These are phyloP conservation scores for Dasypus novemcinctus DNA, from an alignment of 2,113 vertebrate genomes.

Conservation along the genomic window DNA sequence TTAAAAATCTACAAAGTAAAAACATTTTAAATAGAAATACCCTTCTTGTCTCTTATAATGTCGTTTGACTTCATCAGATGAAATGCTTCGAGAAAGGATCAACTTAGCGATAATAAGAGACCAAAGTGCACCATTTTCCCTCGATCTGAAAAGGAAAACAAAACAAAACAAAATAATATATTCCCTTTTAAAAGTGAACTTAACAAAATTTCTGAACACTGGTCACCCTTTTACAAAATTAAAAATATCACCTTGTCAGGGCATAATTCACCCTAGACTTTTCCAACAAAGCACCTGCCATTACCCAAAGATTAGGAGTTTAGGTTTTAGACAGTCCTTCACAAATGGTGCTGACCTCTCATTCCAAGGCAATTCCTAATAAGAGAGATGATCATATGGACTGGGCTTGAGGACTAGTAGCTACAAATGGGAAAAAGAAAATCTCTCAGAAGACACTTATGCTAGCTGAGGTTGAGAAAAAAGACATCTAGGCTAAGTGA, in stretches of 20 bases:
- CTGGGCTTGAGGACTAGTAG: not conserved
- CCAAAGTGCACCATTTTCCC: conserved; percentile 91
- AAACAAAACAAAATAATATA: not conserved
- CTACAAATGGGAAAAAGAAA: not conserved
- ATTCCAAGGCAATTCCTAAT: not conserved
- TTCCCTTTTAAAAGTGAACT: not conserved
- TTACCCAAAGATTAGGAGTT: not conserved
- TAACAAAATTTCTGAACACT: conserved; percentile 15
- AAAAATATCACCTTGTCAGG: not conserved
- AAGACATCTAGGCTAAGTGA: not conserved
- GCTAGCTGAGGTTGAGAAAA: not conserved
- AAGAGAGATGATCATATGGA: not conserved
- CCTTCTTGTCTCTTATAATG: conserved; percentile 88
- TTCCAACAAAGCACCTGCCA: not conserved
- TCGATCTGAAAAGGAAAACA: conserved; percentile 85
- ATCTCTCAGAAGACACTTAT: not conserved
- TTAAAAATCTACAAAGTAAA: not conserved
- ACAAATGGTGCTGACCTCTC: not conserved
- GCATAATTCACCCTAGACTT: not conserved
- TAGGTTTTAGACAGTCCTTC: not conserved
- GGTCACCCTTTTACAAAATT: conserved; percentile 12
- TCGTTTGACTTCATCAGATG: conserved; percentile 79
- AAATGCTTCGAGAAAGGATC: conserved; percentile 77
- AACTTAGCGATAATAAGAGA: conserved; percentile 90
- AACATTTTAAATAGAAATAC: conserved; percentile 78